Base-by-base conservation (phyloP, 2,797 vertebrate genomes). In the Sebastes steindachneri region DNA sequence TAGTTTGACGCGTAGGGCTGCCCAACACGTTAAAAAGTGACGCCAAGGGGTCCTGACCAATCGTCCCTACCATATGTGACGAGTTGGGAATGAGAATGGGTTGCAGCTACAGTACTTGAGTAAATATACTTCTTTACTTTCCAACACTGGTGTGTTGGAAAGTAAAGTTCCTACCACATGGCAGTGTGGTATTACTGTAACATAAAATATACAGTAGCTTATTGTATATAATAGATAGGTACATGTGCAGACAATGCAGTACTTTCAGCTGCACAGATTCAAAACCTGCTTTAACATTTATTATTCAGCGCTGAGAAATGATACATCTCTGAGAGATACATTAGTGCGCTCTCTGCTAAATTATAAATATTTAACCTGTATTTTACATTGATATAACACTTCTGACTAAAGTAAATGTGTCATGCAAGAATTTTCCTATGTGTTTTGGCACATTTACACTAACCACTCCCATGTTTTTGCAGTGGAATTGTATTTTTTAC, bases 281-380 rank as follows among this genome's bases (percentile, higher is more conserved):
- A 72, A 83, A 90, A 80, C 53, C 59, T 73, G 60, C 69, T 88
- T 75, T 67, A 86, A 81, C 70, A 93, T 95, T 63, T 82, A 93
- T 95, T 88, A 95, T 95, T 95, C 59, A 95, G 26, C 59, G 29
- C 54, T 12, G 57, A 82, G 75, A 88, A 88, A 89, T 84, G 87
- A 93, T 93, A 90, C 74, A 86, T 88, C 88, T 92, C 85, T 58
- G 73, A 90, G 89, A 86, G 80, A 77, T 76, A 63, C 78, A 79
- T 73, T 57, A 64, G 58, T 71, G 63, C 65, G 53, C 73, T 74
- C 66, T 51, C 48, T 66, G 64, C 77, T 94, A 59, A 93, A 93
- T 91, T 81, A 93, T 89, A 79, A n/a, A 94, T 86, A 73, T 76
- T 78, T 74, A 86, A 84, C 82, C 70, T 75, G 64, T 84, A 55